Base-by-base conservation (phyloP, 2,888 invertebrate species). In the Tipula confusa region DNA sequence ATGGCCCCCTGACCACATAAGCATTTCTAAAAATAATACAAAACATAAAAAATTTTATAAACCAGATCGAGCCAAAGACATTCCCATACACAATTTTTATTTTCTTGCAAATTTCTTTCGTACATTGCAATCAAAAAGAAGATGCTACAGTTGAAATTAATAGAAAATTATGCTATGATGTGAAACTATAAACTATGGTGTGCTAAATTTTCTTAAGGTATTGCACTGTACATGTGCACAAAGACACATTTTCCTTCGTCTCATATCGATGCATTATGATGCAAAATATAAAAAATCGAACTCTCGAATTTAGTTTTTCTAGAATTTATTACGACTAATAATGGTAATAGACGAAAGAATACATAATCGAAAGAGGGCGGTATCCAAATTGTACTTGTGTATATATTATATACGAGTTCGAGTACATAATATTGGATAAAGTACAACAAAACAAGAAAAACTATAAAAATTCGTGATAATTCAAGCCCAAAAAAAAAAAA, bases 91-190 rank as follows among this genome's bases (percentile, higher is more conserved):
- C 18, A 43, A 43, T 43, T 43, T 64, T 64, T 64, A 15, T 43
- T 43, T 43, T 43, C 24, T 64, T 64, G 64, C 64, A 64, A 64
- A n/a, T 64, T 64, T 64, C 64, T 24, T 64, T 64, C 64, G 24
- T 64, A 24, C 64, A 64, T 64, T 64, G n/a, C n/a, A 64, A 64
- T 3, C 64, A 64, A 64, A 64, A 64, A 24, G 64, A 64, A 64
- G 64, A 64, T 64, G 64, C 64, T 64, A 64, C 64, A 64, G 64
- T 64, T 64, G 64, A 24, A 64, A 64, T 64, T 64, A 64, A 64
- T 64, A 24, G 64, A 24, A 64, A 64, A 64, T n/a, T 64, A 64
- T 9, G 18, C 24, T 64, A 24, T 24, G 64, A 64, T 64, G 18
- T 64, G 9, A 3, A 64, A 64, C 64, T 24, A 64, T 64, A 24